Evolutionary conservation across 2,113 vertebrate genomes (phyloP), one percentile per base, ranked within the genome.

Genomic region (Phyllopteryx taeniolatus): DNA sequence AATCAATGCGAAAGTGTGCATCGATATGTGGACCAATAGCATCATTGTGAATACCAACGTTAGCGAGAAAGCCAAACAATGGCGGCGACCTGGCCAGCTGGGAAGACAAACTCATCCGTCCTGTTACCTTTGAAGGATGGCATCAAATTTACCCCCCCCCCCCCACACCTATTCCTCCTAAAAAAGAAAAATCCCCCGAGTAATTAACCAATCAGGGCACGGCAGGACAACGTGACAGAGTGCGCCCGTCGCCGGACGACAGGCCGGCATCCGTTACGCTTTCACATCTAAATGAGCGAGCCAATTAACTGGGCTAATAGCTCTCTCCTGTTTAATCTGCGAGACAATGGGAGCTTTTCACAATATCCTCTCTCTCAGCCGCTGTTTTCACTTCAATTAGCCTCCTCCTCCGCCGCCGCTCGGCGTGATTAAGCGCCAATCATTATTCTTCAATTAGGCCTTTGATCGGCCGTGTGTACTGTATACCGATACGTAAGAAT

Each of bases 371-470:
- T 97, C 97, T 98, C 96, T 98, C 59, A 35, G 94, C 92, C 86
- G 1, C 92, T 98, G 95, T 90, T 92, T 94, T 93, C 94, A 94
- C 95, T 97, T 95, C 96, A 97, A 97, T 98, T 98, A 98, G 94
- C 94, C 94, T 60, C 57, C 57, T 31, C 31, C 57, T 59, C 12
- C 27, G 27, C 57, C 92, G 92, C 95, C 91, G 95, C 96, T 96
- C 96, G 93, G 95, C 94, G 94, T 98, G 96, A 99, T 98, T 96
- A 98, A 99, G 96, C 96, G 95, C 94, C 95, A 96, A 96, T 98
- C 96, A 98, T 99, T 98, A 98, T 97, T 99, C 98, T 98, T 98
- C 96, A 99, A 98, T 99, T 98, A 98, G 96, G 96, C 95, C 95
- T 96, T 96, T 95, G 95, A 97, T 97, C 94, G 95, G 94, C 57